Percentiles rank a stretch among this genome's conserved stretches.
phyloP scores from a whole-genome alignment of 1,140 invertebrate species.

The Aradophagus sp. region DNA sequence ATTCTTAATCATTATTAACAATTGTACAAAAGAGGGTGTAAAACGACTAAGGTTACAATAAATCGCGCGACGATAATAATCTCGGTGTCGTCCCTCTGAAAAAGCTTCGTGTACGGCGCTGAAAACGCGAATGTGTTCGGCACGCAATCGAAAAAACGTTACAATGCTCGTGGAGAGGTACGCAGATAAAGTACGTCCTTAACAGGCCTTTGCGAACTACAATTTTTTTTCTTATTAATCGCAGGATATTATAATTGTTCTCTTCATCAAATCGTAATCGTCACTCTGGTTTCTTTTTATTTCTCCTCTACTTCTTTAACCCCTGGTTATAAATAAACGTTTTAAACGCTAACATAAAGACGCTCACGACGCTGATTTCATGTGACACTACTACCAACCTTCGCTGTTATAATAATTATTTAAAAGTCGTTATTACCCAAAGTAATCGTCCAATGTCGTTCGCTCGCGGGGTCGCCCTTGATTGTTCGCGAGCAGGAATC shows the following conservation, averaged over 20 bases:
- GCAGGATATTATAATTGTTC: constrained; percentile 53
- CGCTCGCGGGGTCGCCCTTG: too few species aligned
- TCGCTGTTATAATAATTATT: too few species aligned
- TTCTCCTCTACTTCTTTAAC: not conserved
- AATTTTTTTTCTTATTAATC: constrained; percentile 46
- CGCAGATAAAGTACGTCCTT: constrained; percentile 59
- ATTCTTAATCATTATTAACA: constrained; percentile 36
- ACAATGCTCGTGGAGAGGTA: constrained; percentile 41
- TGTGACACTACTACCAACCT: constrained; percentile 42
- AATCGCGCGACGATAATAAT: constrained; percentile 33
- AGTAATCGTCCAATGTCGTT: too few species aligned
- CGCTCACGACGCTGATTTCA: constrained; percentile 56
- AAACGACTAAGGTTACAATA: constrained; percentile 41
- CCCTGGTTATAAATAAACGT: constrained; percentile 51
- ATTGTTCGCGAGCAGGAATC: too few species aligned
- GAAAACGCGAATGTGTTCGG: constrained; percentile 35
- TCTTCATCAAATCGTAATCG: constrained; percentile 18
- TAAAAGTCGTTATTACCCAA: too few species aligned
- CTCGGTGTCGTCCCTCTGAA: constrained; percentile 13
- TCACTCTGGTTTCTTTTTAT: constrained; percentile 8
- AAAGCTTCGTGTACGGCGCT: constrained; percentile 8
- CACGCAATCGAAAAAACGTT: constrained; percentile 45
- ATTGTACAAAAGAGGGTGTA: too few species aligned
- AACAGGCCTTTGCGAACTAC: constrained; percentile 60
- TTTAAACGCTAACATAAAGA: constrained; percentile 60